Evolutionary conservation across 2,797 vertebrate species (phyloP), one percentile per base, ranked within the genome.

Genomic region (Tokudaia tokunoshimensis): DNA sequence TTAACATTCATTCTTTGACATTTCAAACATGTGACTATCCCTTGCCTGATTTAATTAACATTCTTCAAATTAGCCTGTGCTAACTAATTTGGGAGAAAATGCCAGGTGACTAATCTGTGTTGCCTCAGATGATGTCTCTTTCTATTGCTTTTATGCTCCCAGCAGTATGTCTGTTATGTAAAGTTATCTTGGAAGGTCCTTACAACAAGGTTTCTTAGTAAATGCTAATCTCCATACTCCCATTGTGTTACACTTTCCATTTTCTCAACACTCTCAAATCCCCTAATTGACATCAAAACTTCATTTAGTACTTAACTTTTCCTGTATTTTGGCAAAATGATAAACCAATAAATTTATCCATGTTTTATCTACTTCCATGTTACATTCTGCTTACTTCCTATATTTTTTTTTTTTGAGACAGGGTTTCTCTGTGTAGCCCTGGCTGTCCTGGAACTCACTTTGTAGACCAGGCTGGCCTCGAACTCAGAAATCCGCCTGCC

Each of bases 31-130:
- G 50, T 75, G 88, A 61, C 67, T 80, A 93, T 83, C 31, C 61
- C 55, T 61, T 81, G 10, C 10, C 61, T 96, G 86, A 94, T 95
- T 96, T 96, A 92, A 94, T 94, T 92, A 92, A 83, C 50, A 85
- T 92, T 81, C 31, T 92, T 94, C 95, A 95, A 65, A 95, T 95
- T 92, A 80, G 74, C 19, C 41, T 70, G 4, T 75, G 37, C 74
- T 72, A 93, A 83, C 26, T 86, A 87, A 85, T 91, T 70, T 91
- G 72, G n/a, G 47, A 95, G 41, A 75, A 92, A 96, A 89, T 95
- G 92, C 79, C 91, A 93, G 70, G 89, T 93, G 92, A 96, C 70
- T 96, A 91, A 96, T 88, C 84, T 84, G 57, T 79, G 6, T 89
- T 96, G 91, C 37, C 82, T 92, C 63, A 72, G 50, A 83, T 76